Percentiles rank a stretch among this genome's conserved stretches.
These are phyloP conservation scores for Drosophila rubida DNA, from an alignment of 2,888 invertebrate genomes.

Conservation along the genomic window DNA sequence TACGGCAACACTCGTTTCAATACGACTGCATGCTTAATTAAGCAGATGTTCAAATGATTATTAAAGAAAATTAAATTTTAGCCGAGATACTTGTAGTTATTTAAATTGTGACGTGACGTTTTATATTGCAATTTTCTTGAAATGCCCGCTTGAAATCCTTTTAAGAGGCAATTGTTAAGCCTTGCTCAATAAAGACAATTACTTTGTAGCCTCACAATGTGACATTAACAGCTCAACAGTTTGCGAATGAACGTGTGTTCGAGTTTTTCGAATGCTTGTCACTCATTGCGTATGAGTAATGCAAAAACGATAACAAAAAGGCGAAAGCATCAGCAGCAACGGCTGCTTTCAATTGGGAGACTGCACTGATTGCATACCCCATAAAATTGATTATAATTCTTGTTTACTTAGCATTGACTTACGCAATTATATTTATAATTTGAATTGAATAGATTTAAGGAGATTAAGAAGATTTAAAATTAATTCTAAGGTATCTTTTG, in stretches of 20 bases:
- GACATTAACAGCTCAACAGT: constrained; percentile 47
- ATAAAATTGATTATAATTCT: background rate
- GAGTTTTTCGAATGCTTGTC: constrained; percentile 49
- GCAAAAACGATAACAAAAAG: constrained; percentile 11
- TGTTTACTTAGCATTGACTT: too few relatives aligned
- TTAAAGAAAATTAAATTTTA: too few relatives aligned
- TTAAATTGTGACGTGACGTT: background rate
- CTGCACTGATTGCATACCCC: constrained; percentile 13
- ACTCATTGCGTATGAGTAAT: constrained; percentile 55
- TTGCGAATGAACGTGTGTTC: constrained; percentile 15
- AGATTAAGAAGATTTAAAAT: too few relatives aligned
- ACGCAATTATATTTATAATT: too few relatives aligned
- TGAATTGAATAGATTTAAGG: too few relatives aligned
- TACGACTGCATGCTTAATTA: constrained; percentile 17
- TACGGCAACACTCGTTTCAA: background rate
- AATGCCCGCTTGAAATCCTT: constrained; percentile 2
- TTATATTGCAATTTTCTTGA: background rate
- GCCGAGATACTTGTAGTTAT: background rate
- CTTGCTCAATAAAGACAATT: constrained; percentile 49
- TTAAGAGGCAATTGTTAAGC: constrained; percentile 29
- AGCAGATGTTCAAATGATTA: background rate
- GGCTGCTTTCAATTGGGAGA: constrained; percentile 13
- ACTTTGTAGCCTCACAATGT: constrained; percentile 40
- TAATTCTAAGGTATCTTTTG: too few relatives aligned
- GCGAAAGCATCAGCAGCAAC: constrained; percentile 16